A percentile compares a stretch with the other conserved stretches of the same genome.
Conservation (phyloP, 2,797 vertebrate species). For the Hippoglossus hippoglossus region DNA sequence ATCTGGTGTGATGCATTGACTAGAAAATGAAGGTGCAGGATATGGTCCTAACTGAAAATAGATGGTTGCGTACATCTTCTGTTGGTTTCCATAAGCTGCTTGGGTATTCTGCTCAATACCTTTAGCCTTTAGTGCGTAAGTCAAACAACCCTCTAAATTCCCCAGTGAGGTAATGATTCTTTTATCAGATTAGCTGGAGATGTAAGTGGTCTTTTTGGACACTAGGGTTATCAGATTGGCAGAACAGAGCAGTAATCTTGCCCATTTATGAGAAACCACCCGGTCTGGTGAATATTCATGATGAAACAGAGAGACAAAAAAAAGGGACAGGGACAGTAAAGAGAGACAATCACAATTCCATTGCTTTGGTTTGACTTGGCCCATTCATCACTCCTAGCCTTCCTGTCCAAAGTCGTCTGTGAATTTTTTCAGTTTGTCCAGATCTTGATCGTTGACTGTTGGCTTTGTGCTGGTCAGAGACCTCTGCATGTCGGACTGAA, state of each 20-base stretch:
- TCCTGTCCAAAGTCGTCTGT: constrained; percentile 99
- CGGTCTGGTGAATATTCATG: constrained; percentile 45
- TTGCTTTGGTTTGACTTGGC: constrained; percentile 78
- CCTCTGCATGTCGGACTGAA: constrained; percentile 92
- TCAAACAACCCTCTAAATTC: constrained; percentile 40
- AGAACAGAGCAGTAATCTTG: constrained; percentile 33
- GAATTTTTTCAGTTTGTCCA: constrained; percentile 97
- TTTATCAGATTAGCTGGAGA: constrained; percentile 32
- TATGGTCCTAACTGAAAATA: constrained; percentile 34
- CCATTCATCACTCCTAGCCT: constrained; percentile 84
- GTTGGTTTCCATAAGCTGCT: constrained; percentile 24
- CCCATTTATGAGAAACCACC: constrained; percentile 39
- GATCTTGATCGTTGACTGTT: constrained; percentile 96
- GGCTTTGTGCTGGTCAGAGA: constrained; percentile 92
- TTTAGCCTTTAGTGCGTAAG: constrained; percentile 40
- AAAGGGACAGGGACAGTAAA: constrained; percentile 63
- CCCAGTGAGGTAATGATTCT: constrained; percentile 16
- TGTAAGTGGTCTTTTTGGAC: constrained; percentile 58
- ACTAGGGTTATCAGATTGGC: constrained; percentile 40
- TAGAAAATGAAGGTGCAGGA: constrained; percentile 19
- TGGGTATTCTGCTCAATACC: constrained; percentile 28
- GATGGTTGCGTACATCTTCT: neutral
- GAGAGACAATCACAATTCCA: constrained; percentile 67
- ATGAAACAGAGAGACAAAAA: constrained; percentile 45
- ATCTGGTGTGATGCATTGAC: constrained; percentile 23